Evolutionary conservation across 2,797 vertebrate species (phyloP).

Genomic region (Oryzias dopingdopingensis): DNA sequence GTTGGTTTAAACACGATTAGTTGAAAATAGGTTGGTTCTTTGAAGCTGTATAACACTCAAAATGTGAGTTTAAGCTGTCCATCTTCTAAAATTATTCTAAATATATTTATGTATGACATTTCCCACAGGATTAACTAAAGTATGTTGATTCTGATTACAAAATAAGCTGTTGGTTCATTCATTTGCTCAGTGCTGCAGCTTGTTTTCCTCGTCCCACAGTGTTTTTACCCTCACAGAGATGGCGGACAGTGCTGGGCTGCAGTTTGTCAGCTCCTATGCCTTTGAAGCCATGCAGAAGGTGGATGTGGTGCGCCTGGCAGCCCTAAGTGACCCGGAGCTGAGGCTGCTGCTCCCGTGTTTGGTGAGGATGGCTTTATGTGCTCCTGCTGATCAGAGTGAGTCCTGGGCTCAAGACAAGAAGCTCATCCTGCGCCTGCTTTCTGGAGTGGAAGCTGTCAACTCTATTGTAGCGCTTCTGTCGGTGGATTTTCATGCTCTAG

Average conservation of each 20-base stretch:
- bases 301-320: constrained; percentile 88
- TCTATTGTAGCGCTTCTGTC: constrained; percentile 95
- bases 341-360: constrained; percentile 92
- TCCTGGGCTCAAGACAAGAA: constrained; percentile 98
- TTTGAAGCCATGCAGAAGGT: constrained; percentile 99
- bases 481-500: constrained; percentile 96
- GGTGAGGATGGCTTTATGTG: constrained; percentile 96
- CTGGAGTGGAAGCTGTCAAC: constrained; percentile 96
- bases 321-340: constrained; percentile 92
- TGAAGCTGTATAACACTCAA: no score
- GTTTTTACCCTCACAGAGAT: constrained; percentile 58
- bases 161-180: no score
- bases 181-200: neutral
- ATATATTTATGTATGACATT: no score
- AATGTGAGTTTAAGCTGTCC: no score
- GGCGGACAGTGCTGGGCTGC: constrained; percentile 85
- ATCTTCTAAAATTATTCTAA: no score
- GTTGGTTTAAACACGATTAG: no score
- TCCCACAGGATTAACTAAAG: no score
- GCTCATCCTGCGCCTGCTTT: constrained; percentile 93
- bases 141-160: no score
- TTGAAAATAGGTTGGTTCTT: no score
- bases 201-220: neutral
- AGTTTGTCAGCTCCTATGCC: constrained; percentile 92
- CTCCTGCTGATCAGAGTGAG: constrained; percentile 96